Conservation (phyloP, 2,888 invertebrate species). For the Archips xylosteana region DNA sequence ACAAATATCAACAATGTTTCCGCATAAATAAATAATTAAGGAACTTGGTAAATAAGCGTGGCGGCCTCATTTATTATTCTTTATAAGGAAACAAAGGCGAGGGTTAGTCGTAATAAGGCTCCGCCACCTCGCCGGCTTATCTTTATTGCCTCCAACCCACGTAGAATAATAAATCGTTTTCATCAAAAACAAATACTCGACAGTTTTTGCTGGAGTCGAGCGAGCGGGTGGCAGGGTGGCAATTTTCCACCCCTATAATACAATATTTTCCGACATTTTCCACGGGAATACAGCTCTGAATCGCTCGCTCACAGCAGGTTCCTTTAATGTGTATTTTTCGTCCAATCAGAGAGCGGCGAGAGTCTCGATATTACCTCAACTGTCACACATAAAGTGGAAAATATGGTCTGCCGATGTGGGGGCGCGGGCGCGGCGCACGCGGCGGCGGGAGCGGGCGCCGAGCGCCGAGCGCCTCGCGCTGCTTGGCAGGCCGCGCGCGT, state of each 20-base stretch:
- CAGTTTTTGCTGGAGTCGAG: conserved; percentile 85
- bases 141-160: conserved; percentile 86
- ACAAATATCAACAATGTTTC: conserved; percentile 81
- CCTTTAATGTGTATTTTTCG: conserved; percentile 87
- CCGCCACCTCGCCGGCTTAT: conserved; percentile 86
- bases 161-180: conserved; percentile 86
- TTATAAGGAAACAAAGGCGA: conserved; percentile 86
- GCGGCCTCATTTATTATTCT: conserved; percentile 85
- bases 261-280: conserved; percentile 86
- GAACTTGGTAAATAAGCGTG: conserved; percentile 84
- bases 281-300: conserved; percentile 86
- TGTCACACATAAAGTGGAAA: conserved; percentile 87
- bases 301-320: conserved; percentile 84
- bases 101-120: conserved; percentile 86
- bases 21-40: conserved; percentile 84
- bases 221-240: conserved; percentile 83
- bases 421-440: conserved; percentile 56
- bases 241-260: conserved; percentile 86
- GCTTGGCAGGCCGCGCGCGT: conserved; percentile 49
- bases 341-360: conserved; percentile 86
- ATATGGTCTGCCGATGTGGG: conserved; percentile 86
- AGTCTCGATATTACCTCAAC: conserved; percentile 87
- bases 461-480: background rate
- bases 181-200: conserved; percentile 87
- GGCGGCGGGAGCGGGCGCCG: conserved; percentile 54